Percentiles rank a stretch among this genome's conserved stretches.
phyloP scores from a whole-genome alignment of 2,797 vertebrate genomes.

The Fratercula arctica region DNA sequence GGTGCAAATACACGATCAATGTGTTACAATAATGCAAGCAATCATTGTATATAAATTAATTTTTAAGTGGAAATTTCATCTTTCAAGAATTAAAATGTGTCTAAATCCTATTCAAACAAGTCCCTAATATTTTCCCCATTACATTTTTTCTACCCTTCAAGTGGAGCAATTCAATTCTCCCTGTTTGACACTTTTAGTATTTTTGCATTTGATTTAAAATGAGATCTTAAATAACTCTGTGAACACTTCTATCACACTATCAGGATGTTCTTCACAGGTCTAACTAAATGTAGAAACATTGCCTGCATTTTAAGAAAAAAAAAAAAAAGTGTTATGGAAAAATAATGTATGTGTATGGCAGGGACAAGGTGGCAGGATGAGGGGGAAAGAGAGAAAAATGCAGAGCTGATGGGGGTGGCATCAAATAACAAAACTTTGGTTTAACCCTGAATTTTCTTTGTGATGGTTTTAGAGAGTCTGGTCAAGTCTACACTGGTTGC shows the following conservation, averaged over 20 bases:
- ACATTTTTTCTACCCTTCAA: background rate
- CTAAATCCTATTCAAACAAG: background rate
- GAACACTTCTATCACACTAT: background rate
- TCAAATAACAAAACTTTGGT: background rate
- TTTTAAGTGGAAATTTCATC: background rate
- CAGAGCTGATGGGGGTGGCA: background rate
- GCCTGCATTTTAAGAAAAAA: background rate
- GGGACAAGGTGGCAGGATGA: background rate
- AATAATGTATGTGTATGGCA: background rate
- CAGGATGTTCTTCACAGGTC: background rate
- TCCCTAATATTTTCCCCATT: background rate
- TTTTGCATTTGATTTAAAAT: background rate
- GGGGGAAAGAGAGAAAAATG: background rate
- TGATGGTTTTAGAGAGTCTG: background rate
- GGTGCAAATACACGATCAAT: background rate
- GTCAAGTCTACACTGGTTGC: background rate
- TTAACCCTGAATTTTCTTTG: background rate
- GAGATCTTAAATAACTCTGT: background rate
- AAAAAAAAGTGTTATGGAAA: background rate
- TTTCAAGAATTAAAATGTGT: background rate
- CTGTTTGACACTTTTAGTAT: background rate
- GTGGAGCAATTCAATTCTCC: background rate
- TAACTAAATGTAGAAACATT: background rate
- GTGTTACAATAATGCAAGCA: background rate
- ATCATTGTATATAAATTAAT: background rate